Percentiles rank a stretch among this genome's conserved stretches.
Evolutionary conservation across 2,797 vertebrate species (phyloP).

Genomic region (Poeciliopsis presidionis): DNA sequence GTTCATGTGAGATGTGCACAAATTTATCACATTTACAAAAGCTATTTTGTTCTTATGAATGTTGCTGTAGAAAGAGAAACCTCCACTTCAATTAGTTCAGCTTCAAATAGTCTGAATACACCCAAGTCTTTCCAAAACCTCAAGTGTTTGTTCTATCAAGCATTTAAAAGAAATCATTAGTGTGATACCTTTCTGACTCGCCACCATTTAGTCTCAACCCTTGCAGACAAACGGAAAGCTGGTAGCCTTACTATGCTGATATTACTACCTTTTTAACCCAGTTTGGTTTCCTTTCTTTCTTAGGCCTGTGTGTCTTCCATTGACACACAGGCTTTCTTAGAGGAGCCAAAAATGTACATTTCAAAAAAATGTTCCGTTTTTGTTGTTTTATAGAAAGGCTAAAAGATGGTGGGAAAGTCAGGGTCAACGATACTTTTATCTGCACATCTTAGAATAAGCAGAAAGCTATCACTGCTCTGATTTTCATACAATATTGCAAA

Average conservation of each 20-base stretch:
- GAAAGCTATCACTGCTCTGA: background rate
- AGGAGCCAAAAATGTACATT: background rate
- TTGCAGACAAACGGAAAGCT: background rate
- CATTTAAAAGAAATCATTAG: background rate
- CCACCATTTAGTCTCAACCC: background rate
- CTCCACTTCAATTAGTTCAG: background rate
- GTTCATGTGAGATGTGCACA: constrained; percentile 9
- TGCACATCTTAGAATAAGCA: background rate
- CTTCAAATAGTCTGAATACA: background rate
- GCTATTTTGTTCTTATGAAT: background rate
- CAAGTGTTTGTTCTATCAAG: background rate
- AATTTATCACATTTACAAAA: constrained; percentile 1
- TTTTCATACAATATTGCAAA: background rate
- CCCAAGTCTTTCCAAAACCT: background rate
- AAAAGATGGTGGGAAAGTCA: background rate
- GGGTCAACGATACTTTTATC: background rate
- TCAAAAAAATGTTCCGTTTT: background rate
- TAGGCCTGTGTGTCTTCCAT: background rate
- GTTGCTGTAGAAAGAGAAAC: background rate
- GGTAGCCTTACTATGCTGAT: background rate
- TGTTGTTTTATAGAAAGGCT: background rate
- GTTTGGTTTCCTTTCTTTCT: background rate
- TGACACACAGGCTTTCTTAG: too few relatives aligned
- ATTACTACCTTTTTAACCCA: background rate
- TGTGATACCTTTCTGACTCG: background rate